Conservation (phyloP, 2,797 vertebrate species). For the Helicolenus hilgendorfi region DNA sequence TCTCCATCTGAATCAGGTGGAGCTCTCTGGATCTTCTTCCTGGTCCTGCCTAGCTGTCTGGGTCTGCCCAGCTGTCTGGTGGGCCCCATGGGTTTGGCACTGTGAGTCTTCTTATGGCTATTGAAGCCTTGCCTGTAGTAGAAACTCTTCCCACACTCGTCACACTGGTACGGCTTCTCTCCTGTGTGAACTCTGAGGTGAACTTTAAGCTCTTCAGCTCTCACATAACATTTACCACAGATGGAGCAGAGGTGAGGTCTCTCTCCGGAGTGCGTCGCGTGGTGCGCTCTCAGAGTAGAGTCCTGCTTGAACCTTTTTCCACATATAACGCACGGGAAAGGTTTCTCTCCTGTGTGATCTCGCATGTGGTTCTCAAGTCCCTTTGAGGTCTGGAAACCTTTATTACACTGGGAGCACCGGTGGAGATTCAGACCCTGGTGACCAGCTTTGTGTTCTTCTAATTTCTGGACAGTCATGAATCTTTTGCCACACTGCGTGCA, state of each 20-base stretch:
- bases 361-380: slow-evolving; percentile 21
- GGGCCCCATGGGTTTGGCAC: not conserved
- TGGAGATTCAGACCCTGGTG: slow-evolving; percentile 1
- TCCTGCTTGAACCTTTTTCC: not conserved
- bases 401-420: slow-evolving; percentile 14
- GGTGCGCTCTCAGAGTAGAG: no score
- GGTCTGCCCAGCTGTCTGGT: no score
- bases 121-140: slow-evolving; percentile 29
- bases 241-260: no score
- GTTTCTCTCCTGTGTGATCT: slow-evolving; percentile 31
- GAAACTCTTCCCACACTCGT: slow-evolving; percentile 35
- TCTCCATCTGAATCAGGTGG: no score
- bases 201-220: not conserved
- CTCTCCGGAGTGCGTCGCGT: no score
- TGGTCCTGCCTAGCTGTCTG: no score
- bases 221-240: no score
- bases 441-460: slow-evolving; percentile 2
- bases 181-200: slow-evolving; percentile 3
- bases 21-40: no score
- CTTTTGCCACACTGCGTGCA: slow-evolving; percentile 4
- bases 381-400: slow-evolving; percentile 9
- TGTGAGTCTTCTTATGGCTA: slow-evolving; percentile 15
- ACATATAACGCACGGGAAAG: slow-evolving; percentile 9
- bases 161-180: no score
- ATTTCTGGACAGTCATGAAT: not conserved